phyloP scores from a whole-genome alignment of 2,113 vertebrate genomes.

The Plestiodon gilberti region DNA sequence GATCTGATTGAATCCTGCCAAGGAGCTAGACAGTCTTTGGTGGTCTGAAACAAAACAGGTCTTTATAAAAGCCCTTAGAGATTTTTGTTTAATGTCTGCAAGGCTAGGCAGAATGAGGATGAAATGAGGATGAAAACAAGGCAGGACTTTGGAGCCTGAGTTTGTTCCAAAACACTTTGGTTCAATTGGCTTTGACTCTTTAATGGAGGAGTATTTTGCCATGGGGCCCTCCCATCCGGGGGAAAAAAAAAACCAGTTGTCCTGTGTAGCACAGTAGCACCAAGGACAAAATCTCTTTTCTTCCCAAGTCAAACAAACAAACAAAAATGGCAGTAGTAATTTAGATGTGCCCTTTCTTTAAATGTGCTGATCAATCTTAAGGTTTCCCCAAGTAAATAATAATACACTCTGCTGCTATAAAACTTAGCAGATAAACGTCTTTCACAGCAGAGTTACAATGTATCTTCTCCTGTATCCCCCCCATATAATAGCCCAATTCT shows the following conservation, averaged over 20 bases:
- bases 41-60: conserved; percentile 39
- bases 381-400: background rate
- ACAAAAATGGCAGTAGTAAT: background rate
- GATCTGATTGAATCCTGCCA: conserved; percentile 26
- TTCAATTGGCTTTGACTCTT: conserved; percentile 20
- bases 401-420: background rate
- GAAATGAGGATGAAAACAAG: conserved; percentile 42
- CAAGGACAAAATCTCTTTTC: background rate
- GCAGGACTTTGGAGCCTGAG: conserved; percentile 40
- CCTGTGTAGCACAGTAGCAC: conserved; percentile 10
- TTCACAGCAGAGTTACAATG: no score
- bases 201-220: conserved; percentile 24
- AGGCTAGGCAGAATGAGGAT: conserved; percentile 38
- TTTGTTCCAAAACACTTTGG: conserved; percentile 31
- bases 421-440: no score
- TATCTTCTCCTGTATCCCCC: no score
- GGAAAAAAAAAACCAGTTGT: background rate
- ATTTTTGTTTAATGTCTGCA: conserved; percentile 13
- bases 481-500: no score
- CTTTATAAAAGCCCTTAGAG: conserved; percentile 35
- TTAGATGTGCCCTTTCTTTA: background rate
- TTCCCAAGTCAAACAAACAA: conserved; percentile 20
- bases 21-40: conserved; percentile 29
- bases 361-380: background rate
- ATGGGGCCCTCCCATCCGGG: background rate